phyloP scores from a whole-genome alignment of 64 coral and sea anemone genomes.

The Trachythela sp. region DNA sequence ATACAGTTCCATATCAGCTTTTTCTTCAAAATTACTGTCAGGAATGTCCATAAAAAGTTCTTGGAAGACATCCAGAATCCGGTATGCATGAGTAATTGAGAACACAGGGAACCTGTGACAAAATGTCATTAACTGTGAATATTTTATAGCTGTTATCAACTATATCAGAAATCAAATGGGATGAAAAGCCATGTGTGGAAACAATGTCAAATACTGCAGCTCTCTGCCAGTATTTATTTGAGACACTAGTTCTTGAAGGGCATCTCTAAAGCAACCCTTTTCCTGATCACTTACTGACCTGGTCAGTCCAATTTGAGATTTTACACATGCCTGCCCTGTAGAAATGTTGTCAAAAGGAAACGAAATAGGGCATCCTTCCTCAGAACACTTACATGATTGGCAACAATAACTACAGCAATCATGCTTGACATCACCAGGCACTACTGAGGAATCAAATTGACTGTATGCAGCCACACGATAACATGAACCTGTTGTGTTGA shows the following conservation, averaged over 20 bases:
- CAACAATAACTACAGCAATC: constrained; percentile 13
- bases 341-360: neutral
- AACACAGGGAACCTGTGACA: constrained; percentile 1
- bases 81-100: neutral
- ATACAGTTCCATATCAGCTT: neutral
- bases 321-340: neutral
- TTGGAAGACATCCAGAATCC: neutral
- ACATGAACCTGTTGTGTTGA: constrained; percentile 24
- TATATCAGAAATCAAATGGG: constrained; percentile 5
- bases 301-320: neutral
- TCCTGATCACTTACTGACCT: neutral
- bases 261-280: neutral
- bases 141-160: neutral
- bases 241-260: neutral
- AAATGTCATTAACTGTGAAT: constrained; percentile 25
- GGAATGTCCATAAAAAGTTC: constrained; percentile 23
- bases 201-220: neutral
- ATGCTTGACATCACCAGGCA: neutral
- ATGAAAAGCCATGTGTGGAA: constrained; percentile 37
- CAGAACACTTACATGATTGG: neutral
- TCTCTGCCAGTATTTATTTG: neutral
- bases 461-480: constrained; percentile 21
- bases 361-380: neutral
- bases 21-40: neutral
- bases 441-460: neutral